Percentiles rank a stretch among this genome's conserved stretches.
Evolutionary conservation across 2,797 vertebrate species (phyloP).

Genomic region (Etheostoma nigrum): DNA sequence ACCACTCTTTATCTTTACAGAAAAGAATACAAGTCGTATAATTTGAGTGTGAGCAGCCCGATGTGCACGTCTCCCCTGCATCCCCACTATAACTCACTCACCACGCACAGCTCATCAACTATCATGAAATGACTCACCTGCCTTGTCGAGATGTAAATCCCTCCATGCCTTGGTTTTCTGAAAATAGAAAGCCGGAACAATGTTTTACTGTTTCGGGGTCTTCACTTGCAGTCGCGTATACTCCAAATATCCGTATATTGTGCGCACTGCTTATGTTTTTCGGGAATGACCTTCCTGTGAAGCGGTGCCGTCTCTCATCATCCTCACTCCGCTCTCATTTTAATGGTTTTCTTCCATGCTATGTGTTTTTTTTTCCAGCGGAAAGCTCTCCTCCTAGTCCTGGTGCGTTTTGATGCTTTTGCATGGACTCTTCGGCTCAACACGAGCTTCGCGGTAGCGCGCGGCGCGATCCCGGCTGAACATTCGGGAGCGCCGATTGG

Average conservation of each 20-base stretch:
- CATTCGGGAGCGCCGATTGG: constrained; percentile 81
- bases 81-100: constrained; percentile 40
- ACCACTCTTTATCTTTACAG: constrained; percentile 6
- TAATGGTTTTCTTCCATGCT: constrained; percentile 47
- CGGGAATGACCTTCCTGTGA: constrained; percentile 71
- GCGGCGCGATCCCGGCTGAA: constrained; percentile 79
- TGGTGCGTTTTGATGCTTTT: constrained; percentile 74
- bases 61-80: constrained; percentile 28
- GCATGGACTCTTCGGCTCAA: constrained; percentile 75
- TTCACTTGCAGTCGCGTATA: constrained; percentile 73
- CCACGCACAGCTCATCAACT: constrained; percentile 54
- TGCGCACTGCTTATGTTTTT: constrained; percentile 59
- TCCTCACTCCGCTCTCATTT: constrained; percentile 70
- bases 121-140: constrained; percentile 85
- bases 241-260: constrained; percentile 74
- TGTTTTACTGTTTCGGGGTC: constrained; percentile 61
- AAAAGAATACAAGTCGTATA: constrained; percentile 22
- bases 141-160: constrained; percentile 77
- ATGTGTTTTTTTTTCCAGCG: constrained; percentile 5
- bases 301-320: constrained; percentile 65
- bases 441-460: constrained; percentile 80
- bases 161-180: constrained; percentile 76
- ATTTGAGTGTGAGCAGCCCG: constrained; percentile 46
- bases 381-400: constrained; percentile 71
- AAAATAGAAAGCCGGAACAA: constrained; percentile 51